Evolutionary conservation across 92 coral and sea anemone species (phyloP), one percentile per base, ranked within the genome.

Genomic region (Muricea muricata): DNA sequence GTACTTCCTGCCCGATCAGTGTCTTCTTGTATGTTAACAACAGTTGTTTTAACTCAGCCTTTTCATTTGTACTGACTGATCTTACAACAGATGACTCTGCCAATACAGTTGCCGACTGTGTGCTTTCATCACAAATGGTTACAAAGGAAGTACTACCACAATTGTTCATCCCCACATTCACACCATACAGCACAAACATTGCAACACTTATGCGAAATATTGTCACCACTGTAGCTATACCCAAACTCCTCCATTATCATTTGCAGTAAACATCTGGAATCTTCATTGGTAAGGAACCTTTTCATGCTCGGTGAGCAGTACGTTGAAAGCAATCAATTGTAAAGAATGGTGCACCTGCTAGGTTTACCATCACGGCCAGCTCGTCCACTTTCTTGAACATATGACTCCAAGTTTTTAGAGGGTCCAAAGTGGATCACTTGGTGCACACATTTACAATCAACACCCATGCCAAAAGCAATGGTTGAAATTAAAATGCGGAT

Each of bases 401-500:
- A 73, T 0, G 58, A 23, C 52, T 73, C 79, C 26, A 73, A 17
- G 31, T 32, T 34, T 41, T 25, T 73, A 10, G 79, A 46, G 29
- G 79, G 54, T 9, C 79, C 79, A 41, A 73, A 73, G 58, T 73
- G 79, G 25, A 73, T 73, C 5, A 46, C 47, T 46, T 73, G 28
- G 52, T 73, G 47, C n/a, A 73, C 79, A 73, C 52, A 34, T 11
- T 28, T 73, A 61, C 79, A 73, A 29, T 73, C 46, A 9, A 73
- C 79, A 73, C 79, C 79, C 79, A 73, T 73, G 79, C 79, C 79
- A 73, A 73, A 73, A 20, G 79, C 79, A 46, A 73, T 46, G 7
- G 79, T 73, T 9, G 78, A 87, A 47, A 90, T 85, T 40, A 93
- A 65, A 0, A 93, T 82, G 9, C 91, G 47, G 21, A 90, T 26